A percentile compares a stretch with the other conserved stretches of the same genome.
These are phyloP conservation scores for Pollenia amentaria DNA, from an alignment of 2,888 invertebrate genomes.

Conservation along the genomic window DNA sequence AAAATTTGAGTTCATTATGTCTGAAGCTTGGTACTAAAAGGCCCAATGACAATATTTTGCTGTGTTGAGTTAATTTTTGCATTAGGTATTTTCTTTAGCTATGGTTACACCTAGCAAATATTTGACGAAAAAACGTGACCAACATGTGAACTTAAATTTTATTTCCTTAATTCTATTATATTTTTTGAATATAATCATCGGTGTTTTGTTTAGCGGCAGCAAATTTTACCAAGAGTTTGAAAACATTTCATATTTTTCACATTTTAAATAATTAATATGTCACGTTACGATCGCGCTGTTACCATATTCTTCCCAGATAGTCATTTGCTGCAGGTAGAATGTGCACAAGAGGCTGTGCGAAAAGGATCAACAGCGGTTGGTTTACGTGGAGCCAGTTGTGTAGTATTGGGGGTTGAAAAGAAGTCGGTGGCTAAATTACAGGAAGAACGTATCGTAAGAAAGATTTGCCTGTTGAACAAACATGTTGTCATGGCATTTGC, in stretches of 20 bases:
- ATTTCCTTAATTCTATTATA: no score
- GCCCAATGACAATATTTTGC: no score
- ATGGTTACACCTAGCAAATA: no score
- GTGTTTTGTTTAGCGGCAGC: slow-evolving; percentile 65
- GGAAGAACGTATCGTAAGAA: slow-evolving; percentile 98
- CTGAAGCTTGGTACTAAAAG: no score
- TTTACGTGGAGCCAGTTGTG: slow-evolving; percentile 96
- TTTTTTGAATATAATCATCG: slow-evolving; percentile 75
- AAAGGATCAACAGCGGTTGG: slow-evolving; percentile 99
- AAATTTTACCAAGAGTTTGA: slow-evolving; percentile 15
- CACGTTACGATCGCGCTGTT: slow-evolving; percentile 99
- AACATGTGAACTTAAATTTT: no score
- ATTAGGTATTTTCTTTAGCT: no score
- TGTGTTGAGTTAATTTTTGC: no score
- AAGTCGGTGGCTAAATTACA: slow-evolving; percentile 99
- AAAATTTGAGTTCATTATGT: no score
- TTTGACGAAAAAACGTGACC: no score
- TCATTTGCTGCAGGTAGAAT: slow-evolving; percentile 99
- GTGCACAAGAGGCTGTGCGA: slow-evolving; percentile 99
- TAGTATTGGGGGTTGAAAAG: slow-evolving; percentile 99
- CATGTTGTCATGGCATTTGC: slow-evolving; percentile 99
- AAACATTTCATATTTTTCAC: slow-evolving; percentile 44
- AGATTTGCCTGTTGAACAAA: slow-evolving; percentile 98
- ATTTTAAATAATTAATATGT: slow-evolving; percentile 86
- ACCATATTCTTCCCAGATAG: slow-evolving; percentile 99